phyloP scores from a whole-genome alignment of 2,888 invertebrate genomes.

The Cephus rjabovi region DNA sequence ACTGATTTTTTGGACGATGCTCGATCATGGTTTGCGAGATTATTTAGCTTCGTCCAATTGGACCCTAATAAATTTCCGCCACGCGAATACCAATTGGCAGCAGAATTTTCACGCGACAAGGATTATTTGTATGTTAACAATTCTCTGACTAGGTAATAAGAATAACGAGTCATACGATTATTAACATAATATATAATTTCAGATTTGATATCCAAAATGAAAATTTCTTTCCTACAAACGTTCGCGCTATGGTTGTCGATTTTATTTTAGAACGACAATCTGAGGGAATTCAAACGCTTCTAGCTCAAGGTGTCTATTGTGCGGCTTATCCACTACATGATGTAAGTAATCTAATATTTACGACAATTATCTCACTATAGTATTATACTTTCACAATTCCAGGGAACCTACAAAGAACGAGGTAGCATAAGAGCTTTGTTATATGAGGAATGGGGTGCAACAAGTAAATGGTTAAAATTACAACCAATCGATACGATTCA shows the following conservation, averaged over 20 bases:
- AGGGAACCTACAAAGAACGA: slow-evolving; percentile 70
- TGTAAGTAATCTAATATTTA: slow-evolving; percentile 67
- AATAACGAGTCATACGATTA: too few relatives aligned
- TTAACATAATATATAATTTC: too few relatives aligned
- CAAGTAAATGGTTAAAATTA: slow-evolving; percentile 76
- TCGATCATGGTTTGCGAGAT: slow-evolving; percentile 66
- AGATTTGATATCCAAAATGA: slow-evolving; percentile 76
- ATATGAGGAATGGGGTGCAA: slow-evolving; percentile 78
- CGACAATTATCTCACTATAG: slow-evolving; percentile 6
- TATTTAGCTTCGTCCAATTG: slow-evolving; percentile 71
- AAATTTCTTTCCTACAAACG: slow-evolving; percentile 77
- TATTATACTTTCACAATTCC: slow-evolving; percentile 38
- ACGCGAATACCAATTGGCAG: slow-evolving; percentile 74
- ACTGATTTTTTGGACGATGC: slow-evolving; percentile 66
- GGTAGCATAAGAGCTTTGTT: slow-evolving; percentile 71
- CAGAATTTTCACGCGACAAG: slow-evolving; percentile 78
- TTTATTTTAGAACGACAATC: slow-evolving; percentile 81
- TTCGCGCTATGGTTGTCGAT: slow-evolving; percentile 77
- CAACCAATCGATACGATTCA: slow-evolving; percentile 83
- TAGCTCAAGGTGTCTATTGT: slow-evolving; percentile 74
- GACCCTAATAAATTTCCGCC: slow-evolving; percentile 74
- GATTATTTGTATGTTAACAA: slow-evolving; percentile 75
- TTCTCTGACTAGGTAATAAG: too few relatives aligned
- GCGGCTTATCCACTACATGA: slow-evolving; percentile 84
- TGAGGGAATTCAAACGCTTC: slow-evolving; percentile 77